These are phyloP conservation scores for Cavia porcellus DNA, from an alignment of 2,113 vertebrate genomes.

Conservation along the genomic window DNA sequence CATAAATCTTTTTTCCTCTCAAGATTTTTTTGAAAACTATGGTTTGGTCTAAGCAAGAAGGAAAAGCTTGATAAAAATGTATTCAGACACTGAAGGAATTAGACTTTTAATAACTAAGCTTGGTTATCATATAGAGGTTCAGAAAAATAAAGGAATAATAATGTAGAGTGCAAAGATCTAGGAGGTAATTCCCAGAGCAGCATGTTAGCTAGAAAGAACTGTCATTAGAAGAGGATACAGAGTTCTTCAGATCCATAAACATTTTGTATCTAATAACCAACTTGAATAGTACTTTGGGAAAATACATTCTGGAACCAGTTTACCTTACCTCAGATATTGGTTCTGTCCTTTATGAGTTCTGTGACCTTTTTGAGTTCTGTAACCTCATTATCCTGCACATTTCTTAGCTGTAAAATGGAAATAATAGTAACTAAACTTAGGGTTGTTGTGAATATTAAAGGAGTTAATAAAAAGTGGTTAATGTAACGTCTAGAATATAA, in stretches of 20 bases:
- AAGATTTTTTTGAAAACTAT: slow-evolving; percentile 12
- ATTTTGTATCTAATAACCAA: neutral
- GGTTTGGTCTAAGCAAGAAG: slow-evolving; percentile 56
- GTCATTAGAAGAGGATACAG: neutral
- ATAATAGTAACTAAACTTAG: neutral
- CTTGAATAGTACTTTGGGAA: neutral
- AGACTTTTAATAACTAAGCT: slow-evolving; percentile 75
- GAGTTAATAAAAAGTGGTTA: neutral
- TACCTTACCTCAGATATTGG: neutral
- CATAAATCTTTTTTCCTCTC: neutral
- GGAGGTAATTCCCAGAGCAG: slow-evolving; percentile 69
- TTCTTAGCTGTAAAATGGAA: slow-evolving; percentile 51
- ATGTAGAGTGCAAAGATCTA: slow-evolving; percentile 55
- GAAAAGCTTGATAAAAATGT: slow-evolving; percentile 76
- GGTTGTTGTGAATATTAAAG: neutral
- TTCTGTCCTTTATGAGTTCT: neutral
- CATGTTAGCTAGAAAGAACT: slow-evolving; percentile 54
- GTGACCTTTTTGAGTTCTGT: neutral
- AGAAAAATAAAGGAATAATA: slow-evolving; percentile 77
- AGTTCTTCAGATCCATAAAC: neutral
- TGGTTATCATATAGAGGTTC: slow-evolving; percentile 58
- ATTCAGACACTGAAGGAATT: slow-evolving; percentile 73
- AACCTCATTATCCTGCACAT: neutral
- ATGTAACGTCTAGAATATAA: neutral
- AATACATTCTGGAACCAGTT: neutral